Conservation (phyloP, 2,888 invertebrate genomes). For the Drosophila peninsularis region DNA sequence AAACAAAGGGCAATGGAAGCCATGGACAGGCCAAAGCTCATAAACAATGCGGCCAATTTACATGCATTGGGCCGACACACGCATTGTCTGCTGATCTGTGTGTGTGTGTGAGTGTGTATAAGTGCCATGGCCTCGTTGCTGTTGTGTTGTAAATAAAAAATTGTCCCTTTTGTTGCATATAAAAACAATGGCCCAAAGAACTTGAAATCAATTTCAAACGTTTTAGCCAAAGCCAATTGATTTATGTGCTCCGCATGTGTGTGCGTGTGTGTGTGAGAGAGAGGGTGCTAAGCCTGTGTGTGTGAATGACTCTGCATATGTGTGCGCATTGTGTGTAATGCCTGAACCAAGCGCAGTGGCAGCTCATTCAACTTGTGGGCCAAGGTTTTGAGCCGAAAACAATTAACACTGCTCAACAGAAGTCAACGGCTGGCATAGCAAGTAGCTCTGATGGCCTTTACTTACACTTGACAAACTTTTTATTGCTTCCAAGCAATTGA, state of each 20-base stretch:
- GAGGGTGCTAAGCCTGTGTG: conserved; percentile 29
- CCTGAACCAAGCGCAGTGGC: conserved; percentile 35
- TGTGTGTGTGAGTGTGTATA: conserved; percentile 30
- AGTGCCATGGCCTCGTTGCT: conserved; percentile 37
- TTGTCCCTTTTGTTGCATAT: conserved; percentile 78
- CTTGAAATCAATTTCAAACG: conserved; percentile 77
- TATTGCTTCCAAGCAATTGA: conserved; percentile 80
- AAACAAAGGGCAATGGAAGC: conserved; percentile 50
- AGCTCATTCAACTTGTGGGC: conserved; percentile 46
- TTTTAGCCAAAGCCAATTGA: conserved; percentile 77
- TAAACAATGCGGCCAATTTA: conserved; percentile 77
- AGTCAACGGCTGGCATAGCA: conserved; percentile 46
- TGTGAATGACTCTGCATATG: conserved; percentile 18
- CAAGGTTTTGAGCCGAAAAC: conserved; percentile 44
- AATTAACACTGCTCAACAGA: conserved; percentile 66
- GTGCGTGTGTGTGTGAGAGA: conserved; percentile 30
- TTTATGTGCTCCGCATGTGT: conserved; percentile 56
- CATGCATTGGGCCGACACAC: conserved; percentile 61
- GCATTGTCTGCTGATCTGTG: conserved; percentile 16
- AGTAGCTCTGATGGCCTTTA: conserved; percentile 24
- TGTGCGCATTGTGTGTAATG: conserved; percentile 50
- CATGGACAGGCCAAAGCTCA: conserved; percentile 47
- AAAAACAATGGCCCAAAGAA: conserved; percentile 77
- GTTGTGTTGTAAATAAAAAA: conserved; percentile 66
- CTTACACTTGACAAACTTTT: conserved; percentile 80